Base-by-base conservation (phyloP, 2,888 invertebrate species). In the Tipula lateralis region DNA sequence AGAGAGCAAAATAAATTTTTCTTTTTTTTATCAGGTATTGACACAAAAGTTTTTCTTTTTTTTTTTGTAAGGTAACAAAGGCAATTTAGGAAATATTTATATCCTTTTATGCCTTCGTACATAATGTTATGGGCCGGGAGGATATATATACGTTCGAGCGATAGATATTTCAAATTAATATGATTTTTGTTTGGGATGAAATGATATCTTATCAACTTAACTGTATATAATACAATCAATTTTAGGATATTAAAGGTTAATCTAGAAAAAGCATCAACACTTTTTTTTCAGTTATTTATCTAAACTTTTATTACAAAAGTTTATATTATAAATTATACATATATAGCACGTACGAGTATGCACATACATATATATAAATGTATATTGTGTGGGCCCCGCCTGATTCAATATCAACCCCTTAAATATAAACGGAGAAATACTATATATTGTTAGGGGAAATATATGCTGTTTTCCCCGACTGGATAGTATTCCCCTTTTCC, bases 81-180 rank as follows among this genome's bases (percentile, higher is more conserved):
- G 66, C 66, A 66, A 66, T 66, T 66, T 66, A 66, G 66, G 24
- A 66, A 66, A 66, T 66, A 66, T 66, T 66, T 66, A 66, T 66
- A 66, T 66, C 12, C 66, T 66, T 66, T 66, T 66, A 12, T 66
- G 3, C 66, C 66, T 66, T 66, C 16, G 16, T 16, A 66, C 24
- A 66, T 6, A 24, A 66, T 66, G 24, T 44, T 44, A 66, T n/a
- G 39, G 66, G 24, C 66, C 9, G 1, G 7, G n/a, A n/a, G n/a
- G n/a, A n/a, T n/a, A n/a, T n/a, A n/a, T n/a, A 44, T 16, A 50
- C 9, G 12, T 36, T 36, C 9, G 36, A 36, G n/a, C 2, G 44
- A 44, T 66, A 66, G 24, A 66, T 66, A 24, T 66, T 66, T 66
- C 66, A 66, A 66, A 66, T 66, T 66, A 66, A 66, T 66, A 66